A percentile compares a stretch with the other conserved stretches of the same genome.
Evolutionary conservation across 2,113 vertebrate species (phyloP).

Genomic region (Alexandromys fortis): DNA sequence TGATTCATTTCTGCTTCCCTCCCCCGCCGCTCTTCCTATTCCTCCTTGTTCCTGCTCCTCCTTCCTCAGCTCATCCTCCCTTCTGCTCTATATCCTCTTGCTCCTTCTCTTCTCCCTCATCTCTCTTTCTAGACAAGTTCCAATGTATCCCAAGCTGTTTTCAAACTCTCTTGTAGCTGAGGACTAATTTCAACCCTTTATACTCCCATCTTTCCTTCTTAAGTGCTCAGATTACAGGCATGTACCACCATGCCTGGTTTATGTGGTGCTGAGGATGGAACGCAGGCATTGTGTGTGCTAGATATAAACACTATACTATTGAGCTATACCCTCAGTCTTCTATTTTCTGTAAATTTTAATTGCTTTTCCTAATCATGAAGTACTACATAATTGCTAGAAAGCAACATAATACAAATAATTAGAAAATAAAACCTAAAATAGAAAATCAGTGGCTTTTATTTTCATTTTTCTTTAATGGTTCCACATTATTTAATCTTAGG

Average conservation of each 20-base stretch:
- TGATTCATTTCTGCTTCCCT: not conserved
- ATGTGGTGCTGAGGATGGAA: not conserved
- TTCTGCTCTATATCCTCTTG: not conserved
- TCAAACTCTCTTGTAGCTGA: not conserved
- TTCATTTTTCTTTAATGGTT: not conserved
- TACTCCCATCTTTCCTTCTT: not conserved
- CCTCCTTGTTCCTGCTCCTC: no score
- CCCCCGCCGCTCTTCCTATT: no score
- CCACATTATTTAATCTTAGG: conserved; percentile 71
- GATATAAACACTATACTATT: not conserved
- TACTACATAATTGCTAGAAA: not conserved
- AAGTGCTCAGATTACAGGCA: not conserved
- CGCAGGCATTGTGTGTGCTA: rapidly evolving
- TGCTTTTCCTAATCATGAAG: conserved; percentile 18
- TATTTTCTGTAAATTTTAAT: not conserved
- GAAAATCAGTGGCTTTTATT: not conserved
- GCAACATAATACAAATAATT: not conserved
- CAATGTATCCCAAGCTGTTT: not conserved
- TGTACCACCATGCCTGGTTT: not conserved
- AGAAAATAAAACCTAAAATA: conserved; percentile 12
- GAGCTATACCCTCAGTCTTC: not conserved
- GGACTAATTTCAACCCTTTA: not conserved
- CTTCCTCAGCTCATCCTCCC: rapidly evolving
- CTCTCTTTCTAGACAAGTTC: not conserved
- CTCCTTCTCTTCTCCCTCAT: not conserved